Conservation (phyloP, 1,140 invertebrate species). For the Elymnias hypermnestra region DNA sequence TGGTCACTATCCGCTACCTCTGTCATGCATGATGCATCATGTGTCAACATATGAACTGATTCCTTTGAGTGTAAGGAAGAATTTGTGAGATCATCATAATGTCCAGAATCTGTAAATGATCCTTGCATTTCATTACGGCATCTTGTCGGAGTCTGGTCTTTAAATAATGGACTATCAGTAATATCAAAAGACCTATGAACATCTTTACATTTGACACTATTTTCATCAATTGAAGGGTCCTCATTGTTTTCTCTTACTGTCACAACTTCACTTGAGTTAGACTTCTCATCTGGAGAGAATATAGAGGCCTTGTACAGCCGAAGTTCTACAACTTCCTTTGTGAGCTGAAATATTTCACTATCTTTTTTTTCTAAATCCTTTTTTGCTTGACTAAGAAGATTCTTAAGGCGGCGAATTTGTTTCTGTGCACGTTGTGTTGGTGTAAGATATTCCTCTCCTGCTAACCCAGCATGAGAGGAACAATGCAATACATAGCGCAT, state of each 20-base stretch:
- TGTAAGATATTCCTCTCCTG: slow-evolving; percentile 88
- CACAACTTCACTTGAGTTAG: slow-evolving; percentile 84
- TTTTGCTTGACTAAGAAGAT: slow-evolving; percentile 82
- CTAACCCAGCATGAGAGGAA: slow-evolving; percentile 83
- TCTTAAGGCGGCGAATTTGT: slow-evolving; percentile 85
- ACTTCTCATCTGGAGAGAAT: slow-evolving; percentile 83
- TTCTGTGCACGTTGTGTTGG: slow-evolving; percentile 89
- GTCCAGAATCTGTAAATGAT: slow-evolving; percentile 89
- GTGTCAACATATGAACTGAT: slow-evolving; percentile 76
- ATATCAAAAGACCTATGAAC: slow-evolving; percentile 54
- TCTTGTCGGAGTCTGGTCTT: slow-evolving; percentile 56
- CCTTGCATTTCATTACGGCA: slow-evolving; percentile 78
- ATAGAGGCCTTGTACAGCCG: slow-evolving; percentile 86
- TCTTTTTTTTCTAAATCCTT: slow-evolving; percentile 87
- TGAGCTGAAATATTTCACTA: slow-evolving; percentile 86
- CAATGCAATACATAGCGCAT: slow-evolving; percentile 90
- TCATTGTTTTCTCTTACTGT: slow-evolving; percentile 82
- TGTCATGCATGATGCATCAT: slow-evolving; percentile 75
- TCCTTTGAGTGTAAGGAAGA: slow-evolving; percentile 86
- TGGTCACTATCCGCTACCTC: slow-evolving; percentile 75
- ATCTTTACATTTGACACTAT: slow-evolving; percentile 65
- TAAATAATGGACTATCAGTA: slow-evolving; percentile 59
- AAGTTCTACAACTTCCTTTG: slow-evolving; percentile 88
- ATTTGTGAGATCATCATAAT: slow-evolving; percentile 87
- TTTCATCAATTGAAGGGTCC: slow-evolving; percentile 69